These are phyloP conservation scores for Microcebus jonahi DNA, from an alignment of 2,113 vertebrate species.

Conservation along the genomic window DNA sequence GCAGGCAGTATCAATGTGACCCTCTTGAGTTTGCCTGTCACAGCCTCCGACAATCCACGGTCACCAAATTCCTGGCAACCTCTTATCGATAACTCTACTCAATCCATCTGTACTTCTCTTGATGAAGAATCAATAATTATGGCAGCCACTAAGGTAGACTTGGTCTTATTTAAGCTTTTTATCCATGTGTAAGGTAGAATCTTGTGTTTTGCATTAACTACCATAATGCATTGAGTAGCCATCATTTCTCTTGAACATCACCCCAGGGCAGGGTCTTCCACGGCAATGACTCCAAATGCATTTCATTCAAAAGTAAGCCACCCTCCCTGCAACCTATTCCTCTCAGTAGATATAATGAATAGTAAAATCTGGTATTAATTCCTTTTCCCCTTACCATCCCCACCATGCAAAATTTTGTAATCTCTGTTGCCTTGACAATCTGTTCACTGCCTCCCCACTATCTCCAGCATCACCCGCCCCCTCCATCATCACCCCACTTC, in stretches of 20 bases:
- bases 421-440: background rate
- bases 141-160: background rate
- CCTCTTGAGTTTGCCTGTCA: background rate
- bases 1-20: background rate
- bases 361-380: background rate
- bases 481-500: background rate
- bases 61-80: background rate
- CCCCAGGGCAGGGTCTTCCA: background rate
- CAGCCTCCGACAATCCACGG: background rate
- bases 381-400: background rate
- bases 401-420: background rate
- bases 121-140: background rate
- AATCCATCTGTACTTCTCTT: background rate
- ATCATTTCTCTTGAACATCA: background rate
- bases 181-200: background rate
- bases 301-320: slow-evolving; percentile 20
- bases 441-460: background rate
- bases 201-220: background rate
- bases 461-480: background rate
- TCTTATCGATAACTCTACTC: background rate
- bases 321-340: background rate
- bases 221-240: background rate
- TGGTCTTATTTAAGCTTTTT: background rate
- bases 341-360: background rate
- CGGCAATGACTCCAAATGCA: background rate